Percentiles rank a stretch among this genome's conserved stretches.
Evolutionary conservation across 1,140 invertebrate genomes (phyloP).

Genomic region (Trichonephila inaurata): DNA sequence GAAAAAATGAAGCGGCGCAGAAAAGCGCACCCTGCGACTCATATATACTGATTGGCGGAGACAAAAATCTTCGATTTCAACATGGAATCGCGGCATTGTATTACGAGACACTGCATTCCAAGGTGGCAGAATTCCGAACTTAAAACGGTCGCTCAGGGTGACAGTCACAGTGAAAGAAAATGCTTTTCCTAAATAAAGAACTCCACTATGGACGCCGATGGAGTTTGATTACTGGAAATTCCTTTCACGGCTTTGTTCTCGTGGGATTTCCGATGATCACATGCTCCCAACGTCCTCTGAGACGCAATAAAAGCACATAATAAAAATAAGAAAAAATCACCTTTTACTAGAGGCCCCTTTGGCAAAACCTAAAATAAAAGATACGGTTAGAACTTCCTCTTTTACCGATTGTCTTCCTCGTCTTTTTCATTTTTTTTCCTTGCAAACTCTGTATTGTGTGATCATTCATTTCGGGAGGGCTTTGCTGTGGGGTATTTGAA

Average conservation of each 20-base stretch:
- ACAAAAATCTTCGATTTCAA: not conserved
- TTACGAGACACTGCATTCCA: not conserved
- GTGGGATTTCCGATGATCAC: constrained; percentile 30
- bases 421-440: not conserved
- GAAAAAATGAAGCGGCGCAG: not conserved
- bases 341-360: not conserved
- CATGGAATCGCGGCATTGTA: not conserved
- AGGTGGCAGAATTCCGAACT: constrained; percentile 16
- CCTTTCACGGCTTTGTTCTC: constrained; percentile 53
- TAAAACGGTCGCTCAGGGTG: constrained; percentile 20
- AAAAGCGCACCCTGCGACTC: not conserved
- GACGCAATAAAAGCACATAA: constrained; percentile 43
- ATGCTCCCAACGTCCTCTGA: not conserved
- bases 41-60: not conserved
- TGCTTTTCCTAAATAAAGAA: constrained; percentile 48
- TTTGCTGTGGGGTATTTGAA: not conserved
- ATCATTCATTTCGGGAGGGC: not conserved
- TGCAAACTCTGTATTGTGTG: not conserved
- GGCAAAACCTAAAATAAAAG: constrained; percentile 25
- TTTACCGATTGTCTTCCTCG: not conserved
- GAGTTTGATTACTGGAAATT: constrained; percentile 63
- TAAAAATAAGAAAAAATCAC: not conserved
- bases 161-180: constrained; percentile 51
- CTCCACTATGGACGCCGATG: constrained; percentile 5
- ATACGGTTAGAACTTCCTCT: not conserved